Conservation (phyloP, 2,888 invertebrate species). For the Ennomos erosarius region DNA sequence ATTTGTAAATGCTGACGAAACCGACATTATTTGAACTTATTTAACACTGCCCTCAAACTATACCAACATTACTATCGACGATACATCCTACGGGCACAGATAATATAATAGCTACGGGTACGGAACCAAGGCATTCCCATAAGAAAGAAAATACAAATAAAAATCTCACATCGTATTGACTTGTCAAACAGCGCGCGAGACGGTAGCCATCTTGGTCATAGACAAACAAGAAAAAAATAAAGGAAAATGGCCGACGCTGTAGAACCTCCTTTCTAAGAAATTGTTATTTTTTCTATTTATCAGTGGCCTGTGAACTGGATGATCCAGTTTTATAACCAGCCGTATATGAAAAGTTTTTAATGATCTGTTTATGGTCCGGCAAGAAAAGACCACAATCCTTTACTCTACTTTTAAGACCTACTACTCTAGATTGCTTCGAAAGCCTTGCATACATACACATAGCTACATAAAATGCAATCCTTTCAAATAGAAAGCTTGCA, state of each 20-base stretch:
- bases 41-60: constrained; percentile 22
- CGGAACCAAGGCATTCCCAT: constrained; percentile 33
- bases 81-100: neutral
- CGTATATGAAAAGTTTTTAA: constrained; percentile 4
- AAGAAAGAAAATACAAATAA: constrained; percentile 41
- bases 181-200: constrained; percentile 49
- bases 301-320: constrained; percentile 29
- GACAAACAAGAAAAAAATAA: constrained; percentile 45
- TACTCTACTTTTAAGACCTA: neutral
- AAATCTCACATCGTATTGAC: constrained; percentile 49
- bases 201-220: constrained; percentile 61
- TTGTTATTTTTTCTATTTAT: constrained; percentile 43
- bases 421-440: too few species aligned
- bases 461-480: too few species aligned
- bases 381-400: too few species aligned
- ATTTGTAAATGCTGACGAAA: constrained; percentile 12
- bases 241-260: constrained; percentile 54
- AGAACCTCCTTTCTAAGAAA: constrained; percentile 44
- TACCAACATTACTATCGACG: constrained; percentile 12
- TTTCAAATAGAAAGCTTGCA: too few species aligned
- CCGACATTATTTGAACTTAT: constrained; percentile 19
- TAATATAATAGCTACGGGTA: too few species aligned
- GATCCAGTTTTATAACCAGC: constrained; percentile 20
- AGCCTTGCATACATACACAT: too few species aligned
- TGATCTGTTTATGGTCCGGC: neutral